Conservation (phyloP, 2,888 invertebrate genomes). For the Heliconius charithonia region DNA sequence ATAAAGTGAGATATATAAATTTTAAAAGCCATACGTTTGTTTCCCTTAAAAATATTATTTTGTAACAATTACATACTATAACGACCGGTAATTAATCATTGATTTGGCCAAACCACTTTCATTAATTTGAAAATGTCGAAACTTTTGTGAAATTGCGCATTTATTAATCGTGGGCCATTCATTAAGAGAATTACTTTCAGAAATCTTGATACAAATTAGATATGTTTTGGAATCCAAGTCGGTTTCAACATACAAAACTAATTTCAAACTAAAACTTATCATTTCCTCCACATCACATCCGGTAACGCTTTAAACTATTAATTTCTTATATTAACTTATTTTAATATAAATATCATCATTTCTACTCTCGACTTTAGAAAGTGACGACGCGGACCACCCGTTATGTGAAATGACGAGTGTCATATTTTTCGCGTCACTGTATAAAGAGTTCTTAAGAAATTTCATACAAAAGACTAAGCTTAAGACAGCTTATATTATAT, state of each 20-base stretch:
- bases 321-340: conserved; percentile 38
- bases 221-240: conserved; percentile 4
- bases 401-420: conserved; percentile 18
- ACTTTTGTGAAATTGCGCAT: neutral
- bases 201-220: neutral
- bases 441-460: conserved; percentile 6
- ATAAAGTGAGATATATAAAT: neutral
- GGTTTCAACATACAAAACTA: conserved; percentile 8
- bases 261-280: conserved; percentile 25
- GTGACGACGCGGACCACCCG: conserved; percentile 23
- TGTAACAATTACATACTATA: conserved; percentile 12
- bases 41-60: neutral
- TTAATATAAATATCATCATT: conserved; percentile 38
- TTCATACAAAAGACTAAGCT: neutral
- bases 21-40: neutral
- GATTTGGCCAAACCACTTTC: neutral
- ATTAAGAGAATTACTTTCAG: conserved; percentile 8
- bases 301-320: conserved; percentile 31
- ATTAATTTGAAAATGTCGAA: neutral
- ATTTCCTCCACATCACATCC: conserved; percentile 35
- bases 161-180: neutral
- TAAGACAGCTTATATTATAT: neutral
- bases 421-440: neutral
- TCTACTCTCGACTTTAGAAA: conserved; percentile 42
- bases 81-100: conserved; percentile 8